Percentiles rank a stretch among this genome's conserved stretches.
phyloP scores from a whole-genome alignment of 2,888 invertebrate species.

The Tipula helvola region DNA sequence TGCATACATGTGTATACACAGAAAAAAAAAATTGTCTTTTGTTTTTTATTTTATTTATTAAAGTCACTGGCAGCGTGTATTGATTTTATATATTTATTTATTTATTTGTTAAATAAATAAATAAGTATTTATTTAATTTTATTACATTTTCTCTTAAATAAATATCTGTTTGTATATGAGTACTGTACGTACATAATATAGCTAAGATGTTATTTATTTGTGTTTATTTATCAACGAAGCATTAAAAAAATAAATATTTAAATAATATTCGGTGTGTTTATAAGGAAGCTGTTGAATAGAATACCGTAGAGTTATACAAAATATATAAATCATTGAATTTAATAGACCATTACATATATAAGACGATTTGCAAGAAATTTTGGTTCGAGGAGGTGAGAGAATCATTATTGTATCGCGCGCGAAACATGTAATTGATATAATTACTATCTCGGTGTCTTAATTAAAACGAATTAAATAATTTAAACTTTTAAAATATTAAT shows the following conservation, averaged over 20 bases:
- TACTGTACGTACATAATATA: neutral
- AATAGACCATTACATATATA: neutral
- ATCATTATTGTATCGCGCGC: neutral
- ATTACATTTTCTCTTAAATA: neutral
- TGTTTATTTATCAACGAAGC: neutral
- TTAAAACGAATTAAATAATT: neutral
- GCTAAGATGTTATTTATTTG: neutral
- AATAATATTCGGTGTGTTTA: neutral
- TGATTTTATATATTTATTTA: neutral
- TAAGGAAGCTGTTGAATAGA: neutral
- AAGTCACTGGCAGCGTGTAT: neutral
- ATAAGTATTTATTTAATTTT: neutral
- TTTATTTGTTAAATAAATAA: neutral
- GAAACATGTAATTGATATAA: neutral
- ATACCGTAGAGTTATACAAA: neutral
- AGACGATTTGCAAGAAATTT: neutral
- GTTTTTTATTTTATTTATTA: neutral
- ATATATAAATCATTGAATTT: neutral
- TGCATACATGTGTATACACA: no score
- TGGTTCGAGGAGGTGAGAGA: neutral
- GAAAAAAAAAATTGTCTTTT: neutral
- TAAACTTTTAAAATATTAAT: neutral
- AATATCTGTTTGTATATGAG: neutral
- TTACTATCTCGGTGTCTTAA: neutral
- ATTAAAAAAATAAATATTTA: neutral